Evolutionary conservation across 2,797 vertebrate species (phyloP), one percentile per base, ranked within the genome.

Genomic region (Phrynocephalus guinanensis): DNA sequence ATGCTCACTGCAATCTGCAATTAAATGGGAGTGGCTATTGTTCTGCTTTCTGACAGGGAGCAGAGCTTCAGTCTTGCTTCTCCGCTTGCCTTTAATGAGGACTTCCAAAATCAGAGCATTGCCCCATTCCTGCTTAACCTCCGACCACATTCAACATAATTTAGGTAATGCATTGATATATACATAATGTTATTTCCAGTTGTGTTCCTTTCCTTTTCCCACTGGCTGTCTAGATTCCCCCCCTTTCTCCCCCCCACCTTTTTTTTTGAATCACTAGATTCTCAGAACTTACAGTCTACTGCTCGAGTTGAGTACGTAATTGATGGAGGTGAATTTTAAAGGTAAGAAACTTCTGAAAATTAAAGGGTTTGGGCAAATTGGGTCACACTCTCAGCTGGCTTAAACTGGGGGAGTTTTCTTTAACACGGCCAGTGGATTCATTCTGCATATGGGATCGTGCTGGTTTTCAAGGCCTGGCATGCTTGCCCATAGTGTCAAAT

Each of bases 181-280:
- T 95, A 94, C 93, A 90, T 90, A 92, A 93, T 91, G 90, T 85
- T 85, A 88, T 85, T 88, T 94, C 68, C 63, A 94, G 86, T 95
- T 94, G 94, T 88, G 92, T 94, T 94, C 94, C 92, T 93, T 94
- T 95, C 78, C 91, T 93, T 91, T 88, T 92, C 93, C 93, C 88
- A 92, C 92, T 89, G 95, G 83, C 85, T 95, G 94, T 94, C 92
- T 89, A 90, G 91, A 93, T 87, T 91, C 48, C 68, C 90, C 90
- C 91, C n/a, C 78, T 90, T 68, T 92, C 88, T 90, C 88, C 13
- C 22, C 33, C 11, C 7, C 44, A 22, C 75, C 89, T 33, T 91
- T 88, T 91, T 90, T 94, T 94, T 93, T 94, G 92, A 95, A 95
- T 96, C 92, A 91, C 89, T 90, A 92, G 92, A 93, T 94, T 93